These are phyloP conservation scores for Lepus europaeus DNA, from an alignment of 2,113 vertebrate species.

Conservation along the genomic window DNA sequence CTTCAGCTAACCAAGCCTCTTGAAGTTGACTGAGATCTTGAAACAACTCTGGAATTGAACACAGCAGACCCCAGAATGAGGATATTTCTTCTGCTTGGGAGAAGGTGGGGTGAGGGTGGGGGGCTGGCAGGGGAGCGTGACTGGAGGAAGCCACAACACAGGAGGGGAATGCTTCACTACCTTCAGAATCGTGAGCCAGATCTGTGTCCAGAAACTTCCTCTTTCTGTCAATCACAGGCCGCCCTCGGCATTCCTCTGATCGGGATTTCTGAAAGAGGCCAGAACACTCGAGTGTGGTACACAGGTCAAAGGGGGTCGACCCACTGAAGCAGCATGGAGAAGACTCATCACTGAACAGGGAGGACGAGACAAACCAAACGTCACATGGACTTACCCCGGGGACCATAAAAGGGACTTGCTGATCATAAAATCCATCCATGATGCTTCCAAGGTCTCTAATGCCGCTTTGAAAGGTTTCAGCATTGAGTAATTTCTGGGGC, in stretches of 20 bases:
- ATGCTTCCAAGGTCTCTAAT: slow-evolving; percentile 84
- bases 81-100: background rate
- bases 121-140: background rate
- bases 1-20: slow-evolving; percentile 99
- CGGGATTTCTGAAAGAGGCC: slow-evolving; percentile 87
- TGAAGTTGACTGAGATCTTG: slow-evolving; percentile 99
- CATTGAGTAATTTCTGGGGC: slow-evolving; percentile 86
- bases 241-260: slow-evolving; percentile 90
- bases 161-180: slow-evolving; percentile 84
- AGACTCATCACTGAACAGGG: background rate
- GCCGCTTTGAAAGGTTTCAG: slow-evolving; percentile 85
- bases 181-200: slow-evolving; percentile 97
- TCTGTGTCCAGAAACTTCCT: slow-evolving; percentile 96
- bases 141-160: background rate
- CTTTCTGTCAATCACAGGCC: slow-evolving; percentile 92
- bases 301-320: background rate
- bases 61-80: slow-evolving; percentile 73
- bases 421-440: slow-evolving; percentile 99
- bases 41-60: slow-evolving; percentile 94
- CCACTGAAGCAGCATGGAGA: background rate
- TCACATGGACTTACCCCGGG: slow-evolving; percentile 91
- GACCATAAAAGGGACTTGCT: slow-evolving; percentile 97
- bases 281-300: background rate
- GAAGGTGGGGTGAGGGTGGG: background rate
- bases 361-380: slow-evolving; percentile 24